Base-by-base conservation (phyloP, 2,797 vertebrate species). In the Tadarida brasiliensis region DNA sequence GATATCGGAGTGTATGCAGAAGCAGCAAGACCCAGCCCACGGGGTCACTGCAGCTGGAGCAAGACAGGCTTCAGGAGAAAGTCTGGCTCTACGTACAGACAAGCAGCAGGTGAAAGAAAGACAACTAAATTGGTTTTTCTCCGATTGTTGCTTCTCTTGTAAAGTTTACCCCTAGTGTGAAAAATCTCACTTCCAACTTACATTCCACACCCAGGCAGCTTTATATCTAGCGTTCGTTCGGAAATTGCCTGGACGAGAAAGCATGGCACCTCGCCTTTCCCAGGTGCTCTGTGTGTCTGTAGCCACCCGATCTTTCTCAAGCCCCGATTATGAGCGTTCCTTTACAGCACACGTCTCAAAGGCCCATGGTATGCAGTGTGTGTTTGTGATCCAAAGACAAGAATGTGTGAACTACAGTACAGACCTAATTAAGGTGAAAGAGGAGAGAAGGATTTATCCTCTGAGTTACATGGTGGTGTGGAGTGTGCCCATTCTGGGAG, bases 171-270 rank as follows among this genome's bases (percentile, higher is more conserved):
- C 59, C 61, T 59, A 20, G 33, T 84, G 47, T 91, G 86, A 96
- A 94, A 92, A 95, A 89, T 96, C 92, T 91, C 71, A 93, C 86
- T 93, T 96, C 56, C 71, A 92, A 78, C 90, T 71, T 89, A 20
- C 1, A 22, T 77, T 81, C 92, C 65, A 73, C 59, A n/a, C 51
- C 30, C 81, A 94, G 61, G 81, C 77, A 83, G 54, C 59, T 96
- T 85, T 95, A 5, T 11, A 14, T 67, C 73, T 85, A 39, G 89
- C 80, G 73, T 86, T 14, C 57, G 81, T 86, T 16, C 57, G 81
- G 71, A 83, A 82, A 95, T 71, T 83, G 83, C 17, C 51, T 49
- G 28, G 35, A 33, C 39, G 80, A 85, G 82, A 33, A 56, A 71
- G 94, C 90, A 82, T 44, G 59, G 30, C 8, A 26, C 22, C 65